Base-by-base conservation (phyloP, 2,797 vertebrate genomes). In the Urosaurus nigricauda region DNA sequence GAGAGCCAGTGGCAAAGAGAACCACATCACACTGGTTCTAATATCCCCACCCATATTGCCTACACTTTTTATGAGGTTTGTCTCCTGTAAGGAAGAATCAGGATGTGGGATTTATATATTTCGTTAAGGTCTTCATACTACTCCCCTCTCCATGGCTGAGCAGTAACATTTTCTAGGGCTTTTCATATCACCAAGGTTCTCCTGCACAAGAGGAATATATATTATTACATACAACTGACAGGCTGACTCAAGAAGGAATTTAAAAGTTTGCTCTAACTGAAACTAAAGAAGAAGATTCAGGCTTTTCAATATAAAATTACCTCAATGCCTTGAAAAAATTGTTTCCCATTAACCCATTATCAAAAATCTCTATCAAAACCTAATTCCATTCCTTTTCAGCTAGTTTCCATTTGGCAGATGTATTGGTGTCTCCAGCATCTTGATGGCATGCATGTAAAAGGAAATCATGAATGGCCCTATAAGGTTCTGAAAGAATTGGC, bases 201-300 rank as follows among this genome's bases (percentile, higher is more conserved):
- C 37, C 37, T 75, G 35, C 11, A 53, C 32, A 85, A 24, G 53
- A 77, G 0, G 14, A 70, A 86, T 93, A 53, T 77, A 90, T 58
- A 37, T 0, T 35, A 35, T 90, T 81, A 4, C 53, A 9, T 63
- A 21, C 5, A 86, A 85, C 79, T 29, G 70, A 88, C n/a, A 26
- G 83, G 12, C 19, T 51, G 47, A 51, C 43, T 9, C 5, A 87
- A 4, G 78, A 58, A 58, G 56, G 16, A 12, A 58, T 58, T 19
- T 3, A 58, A 21, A 4, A 4, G 19, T 60, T 60, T 60, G 58
- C 58, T 60, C 58, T 60, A 60, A 19, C 1, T 60, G 58, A 19
- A 19, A 21, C 19, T 21, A 60, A 60, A 5, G 17, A 60, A 60
- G 4, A 60, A 5, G 19, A 60, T 5, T 60, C 58, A 5, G 19